Evolutionary conservation across 2,797 vertebrate genomes (phyloP).

Genomic region (Chaenodraco wilsoni): DNA sequence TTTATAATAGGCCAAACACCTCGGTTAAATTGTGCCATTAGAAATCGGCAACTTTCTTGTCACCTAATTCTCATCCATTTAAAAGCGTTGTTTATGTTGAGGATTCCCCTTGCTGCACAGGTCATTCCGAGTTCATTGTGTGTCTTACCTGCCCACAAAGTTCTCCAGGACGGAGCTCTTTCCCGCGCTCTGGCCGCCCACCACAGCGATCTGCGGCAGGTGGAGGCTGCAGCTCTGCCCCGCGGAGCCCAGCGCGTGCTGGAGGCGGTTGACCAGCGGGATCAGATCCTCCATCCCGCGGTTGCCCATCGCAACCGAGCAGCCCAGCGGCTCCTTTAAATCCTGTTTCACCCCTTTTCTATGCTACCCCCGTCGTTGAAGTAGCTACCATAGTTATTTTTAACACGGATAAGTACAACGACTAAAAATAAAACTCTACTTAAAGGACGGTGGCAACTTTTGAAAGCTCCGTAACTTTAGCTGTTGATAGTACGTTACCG

Average conservation of each 20-base stretch:
- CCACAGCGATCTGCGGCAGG: conserved; percentile 94
- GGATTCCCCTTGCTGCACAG: background rate
- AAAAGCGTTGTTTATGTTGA: background rate
- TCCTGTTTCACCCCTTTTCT: conserved; percentile 6
- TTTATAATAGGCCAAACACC: too few relatives aligned
- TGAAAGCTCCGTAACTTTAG: background rate
- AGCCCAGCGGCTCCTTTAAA: background rate
- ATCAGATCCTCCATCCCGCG: conserved; percentile 94
- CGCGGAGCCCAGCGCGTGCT: conserved; percentile 88
- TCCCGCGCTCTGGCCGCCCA: conserved; percentile 93
- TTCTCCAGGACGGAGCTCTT: conserved; percentile 96
- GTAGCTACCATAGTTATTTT: conserved; percentile 13
- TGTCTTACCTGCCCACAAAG: conserved; percentile 92
- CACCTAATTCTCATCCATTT: too few relatives aligned
- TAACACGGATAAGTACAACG: background rate
- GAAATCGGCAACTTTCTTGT: too few relatives aligned
- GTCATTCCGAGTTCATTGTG: background rate
- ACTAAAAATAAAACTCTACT: background rate
- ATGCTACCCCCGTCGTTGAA: conserved; percentile 2
- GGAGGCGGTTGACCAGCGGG: conserved; percentile 92
- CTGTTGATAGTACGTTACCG: conserved; percentile 18
- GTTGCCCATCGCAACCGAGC: conserved; percentile 82
- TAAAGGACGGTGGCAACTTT: background rate
- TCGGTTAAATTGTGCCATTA: too few relatives aligned
- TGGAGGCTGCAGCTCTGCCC: conserved; percentile 89